Conservation (phyloP, 2,888 invertebrate genomes). For the Abrostola triplasia region DNA sequence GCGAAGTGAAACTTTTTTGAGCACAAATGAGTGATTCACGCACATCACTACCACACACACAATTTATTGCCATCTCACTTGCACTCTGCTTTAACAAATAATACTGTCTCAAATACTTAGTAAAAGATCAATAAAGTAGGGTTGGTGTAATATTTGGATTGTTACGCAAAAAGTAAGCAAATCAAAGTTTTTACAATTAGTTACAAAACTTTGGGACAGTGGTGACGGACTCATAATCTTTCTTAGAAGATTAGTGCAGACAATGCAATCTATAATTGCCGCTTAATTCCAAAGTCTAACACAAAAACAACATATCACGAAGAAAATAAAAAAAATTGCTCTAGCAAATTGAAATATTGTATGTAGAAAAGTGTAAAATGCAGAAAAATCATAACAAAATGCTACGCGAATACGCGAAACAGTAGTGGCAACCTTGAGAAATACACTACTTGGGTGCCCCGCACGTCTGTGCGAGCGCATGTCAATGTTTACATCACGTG, state of each 20-base stretch:
- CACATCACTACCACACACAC: constrained; percentile 55
- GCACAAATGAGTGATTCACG: constrained; percentile 38
- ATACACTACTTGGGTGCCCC: constrained; percentile 11
- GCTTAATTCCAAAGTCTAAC: no score
- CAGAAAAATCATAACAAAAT: neutral
- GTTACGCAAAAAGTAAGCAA: no score
- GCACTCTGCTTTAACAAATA: neutral
- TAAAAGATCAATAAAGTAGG: constrained; percentile 54
- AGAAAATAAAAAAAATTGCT: no score
- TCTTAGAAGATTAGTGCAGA: no score
- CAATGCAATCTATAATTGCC: no score
- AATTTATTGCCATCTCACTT: constrained; percentile 39
- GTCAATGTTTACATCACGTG: constrained; percentile 65
- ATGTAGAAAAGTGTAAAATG: no score
- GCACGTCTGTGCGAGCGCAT: constrained; percentile 52
- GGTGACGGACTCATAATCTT: no score
- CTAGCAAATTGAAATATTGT: no score
- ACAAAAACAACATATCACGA: no score
- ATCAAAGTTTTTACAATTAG: no score
- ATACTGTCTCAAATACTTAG: constrained; percentile 25
- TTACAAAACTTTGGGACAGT: no score
- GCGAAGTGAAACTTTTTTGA: constrained; percentile 36
- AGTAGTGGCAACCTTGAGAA: constrained; percentile 42
- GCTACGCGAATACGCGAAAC: constrained; percentile 4
- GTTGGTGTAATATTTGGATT: constrained; percentile 16